A percentile compares a stretch with the other conserved stretches of the same genome.
phyloP scores from a whole-genome alignment of 2,113 vertebrate genomes.

The Eclectus roratus region DNA sequence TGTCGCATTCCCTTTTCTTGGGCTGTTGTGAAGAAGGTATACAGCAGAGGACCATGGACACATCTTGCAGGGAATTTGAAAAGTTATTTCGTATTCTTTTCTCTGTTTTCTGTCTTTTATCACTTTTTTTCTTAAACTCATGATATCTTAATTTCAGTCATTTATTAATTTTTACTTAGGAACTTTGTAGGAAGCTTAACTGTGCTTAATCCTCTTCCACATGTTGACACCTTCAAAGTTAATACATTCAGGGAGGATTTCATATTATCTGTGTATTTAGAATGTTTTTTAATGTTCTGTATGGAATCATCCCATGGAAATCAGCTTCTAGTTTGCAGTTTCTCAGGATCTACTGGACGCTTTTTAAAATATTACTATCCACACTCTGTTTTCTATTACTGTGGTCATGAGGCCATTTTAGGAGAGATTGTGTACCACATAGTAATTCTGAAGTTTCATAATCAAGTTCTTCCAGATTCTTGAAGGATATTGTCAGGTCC shows the following conservation, averaged over 20 bases:
- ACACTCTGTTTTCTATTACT: background rate
- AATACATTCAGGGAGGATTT: background rate
- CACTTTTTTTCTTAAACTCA: background rate
- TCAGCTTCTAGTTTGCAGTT: background rate
- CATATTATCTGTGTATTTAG: background rate
- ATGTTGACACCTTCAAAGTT: background rate
- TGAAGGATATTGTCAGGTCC: background rate
- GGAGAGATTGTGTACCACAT: background rate
- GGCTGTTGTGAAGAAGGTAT: background rate
- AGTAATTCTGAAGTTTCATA: background rate
- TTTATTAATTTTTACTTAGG: background rate
- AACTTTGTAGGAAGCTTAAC: background rate
- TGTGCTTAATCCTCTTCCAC: background rate
- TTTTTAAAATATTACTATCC: background rate
- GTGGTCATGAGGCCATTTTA: background rate
- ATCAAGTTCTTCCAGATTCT: background rate
- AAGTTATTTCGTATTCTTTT: background rate
- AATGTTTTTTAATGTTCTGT: background rate
- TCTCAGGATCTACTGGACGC: background rate
- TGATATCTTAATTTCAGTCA: background rate
- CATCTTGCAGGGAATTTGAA: background rate
- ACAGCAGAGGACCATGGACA: background rate
- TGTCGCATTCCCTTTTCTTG: background rate
- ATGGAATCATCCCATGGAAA: background rate
- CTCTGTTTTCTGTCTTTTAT: background rate